Conservation (phyloP, 2,113 vertebrate genomes). For the Eonycteris spelaea region DNA sequence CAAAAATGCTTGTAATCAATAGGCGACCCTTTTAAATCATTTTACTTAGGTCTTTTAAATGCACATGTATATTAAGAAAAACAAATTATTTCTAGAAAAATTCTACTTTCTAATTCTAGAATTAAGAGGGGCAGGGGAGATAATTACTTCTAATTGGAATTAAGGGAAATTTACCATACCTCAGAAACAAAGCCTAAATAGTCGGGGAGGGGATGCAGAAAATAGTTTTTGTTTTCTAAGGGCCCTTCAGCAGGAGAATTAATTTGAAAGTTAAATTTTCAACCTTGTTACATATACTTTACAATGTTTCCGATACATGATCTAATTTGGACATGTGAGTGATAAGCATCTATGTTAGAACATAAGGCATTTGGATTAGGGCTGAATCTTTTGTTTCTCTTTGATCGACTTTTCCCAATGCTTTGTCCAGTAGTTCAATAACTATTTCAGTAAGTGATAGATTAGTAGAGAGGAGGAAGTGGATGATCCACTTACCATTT, state of each 20-base stretch:
- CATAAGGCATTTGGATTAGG: neutral
- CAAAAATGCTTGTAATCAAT: neutral
- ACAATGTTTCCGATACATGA: neutral
- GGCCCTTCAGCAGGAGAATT: neutral
- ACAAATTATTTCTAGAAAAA: neutral
- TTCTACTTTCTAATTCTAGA: neutral
- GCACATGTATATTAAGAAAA: neutral
- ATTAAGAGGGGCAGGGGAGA: neutral
- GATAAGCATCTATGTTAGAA: neutral
- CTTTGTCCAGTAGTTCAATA: constrained; percentile 10
- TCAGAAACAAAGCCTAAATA: neutral
- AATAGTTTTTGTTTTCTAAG: neutral
- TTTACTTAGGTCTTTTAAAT: neutral
- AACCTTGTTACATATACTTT: neutral
- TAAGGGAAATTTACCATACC: neutral
- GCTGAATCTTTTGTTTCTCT: neutral
- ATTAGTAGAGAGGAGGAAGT: neutral
- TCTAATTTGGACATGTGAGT: neutral
- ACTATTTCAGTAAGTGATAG: constrained; percentile 8
- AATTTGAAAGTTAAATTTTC: neutral
- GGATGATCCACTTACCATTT: neutral
- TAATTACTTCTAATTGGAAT: neutral
- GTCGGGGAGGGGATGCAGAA: neutral
- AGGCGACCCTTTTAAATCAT: neutral
- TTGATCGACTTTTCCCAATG: neutral